A percentile compares a stretch with the other conserved stretches of the same genome.
Evolutionary conservation across 1,140 invertebrate species (phyloP).

Genomic region (Drosophila biarmipes): DNA sequence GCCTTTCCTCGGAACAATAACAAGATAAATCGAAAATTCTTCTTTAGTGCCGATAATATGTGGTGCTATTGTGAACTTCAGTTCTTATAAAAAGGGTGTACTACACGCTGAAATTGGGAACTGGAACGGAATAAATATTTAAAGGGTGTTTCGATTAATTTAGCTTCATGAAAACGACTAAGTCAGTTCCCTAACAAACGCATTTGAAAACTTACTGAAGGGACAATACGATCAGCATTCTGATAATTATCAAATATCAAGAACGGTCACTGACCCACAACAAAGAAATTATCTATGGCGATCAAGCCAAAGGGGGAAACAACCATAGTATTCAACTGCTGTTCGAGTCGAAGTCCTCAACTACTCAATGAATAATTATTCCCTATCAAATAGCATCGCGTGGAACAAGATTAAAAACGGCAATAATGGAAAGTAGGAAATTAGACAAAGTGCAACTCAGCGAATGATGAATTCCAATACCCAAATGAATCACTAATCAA

Average conservation of each 20-base stretch:
- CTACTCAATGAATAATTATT: slow-evolving; percentile 1
- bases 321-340: neutral
- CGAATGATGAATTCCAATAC: slow-evolving; percentile 3
- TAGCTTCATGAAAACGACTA: no score
- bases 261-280: neutral
- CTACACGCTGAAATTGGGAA: no score
- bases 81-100: neutral
- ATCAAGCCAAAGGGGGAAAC: neutral
- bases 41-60: neutral
- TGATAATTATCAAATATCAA: neutral
- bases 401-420: neutral
- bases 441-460: slow-evolving; percentile 13
- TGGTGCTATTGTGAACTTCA: neutral
- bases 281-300: neutral
- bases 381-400: slow-evolving; percentile 3
- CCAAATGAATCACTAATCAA: slow-evolving; percentile 23
- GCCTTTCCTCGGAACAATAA: slow-evolving; percentile 23
- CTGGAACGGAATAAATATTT: neutral
- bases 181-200: neutral
- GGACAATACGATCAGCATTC: neutral
- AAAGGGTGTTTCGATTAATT: no score
- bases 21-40: slow-evolving; percentile 16
- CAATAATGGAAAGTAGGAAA: neutral
- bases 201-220: neutral
- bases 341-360: neutral